Evolutionary conservation across 2,888 invertebrate species (phyloP).

Genomic region (Aromia moschata): DNA sequence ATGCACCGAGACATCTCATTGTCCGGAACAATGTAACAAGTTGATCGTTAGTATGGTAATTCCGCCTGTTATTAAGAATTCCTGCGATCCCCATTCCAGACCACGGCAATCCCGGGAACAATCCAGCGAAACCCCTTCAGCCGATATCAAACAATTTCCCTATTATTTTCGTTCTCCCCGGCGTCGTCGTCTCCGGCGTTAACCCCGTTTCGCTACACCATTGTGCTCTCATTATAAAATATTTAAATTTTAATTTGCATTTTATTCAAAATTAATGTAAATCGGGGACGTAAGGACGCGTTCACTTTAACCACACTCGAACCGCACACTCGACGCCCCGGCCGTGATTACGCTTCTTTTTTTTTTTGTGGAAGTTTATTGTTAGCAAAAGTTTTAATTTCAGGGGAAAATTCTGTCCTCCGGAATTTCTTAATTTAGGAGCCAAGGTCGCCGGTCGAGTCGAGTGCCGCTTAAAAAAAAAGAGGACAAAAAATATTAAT

Average conservation of each 20-base stretch:
- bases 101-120: not conserved
- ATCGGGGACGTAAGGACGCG: not conserved
- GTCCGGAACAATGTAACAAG: no score
- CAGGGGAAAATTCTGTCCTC: not conserved
- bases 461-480: no score
- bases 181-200: not conserved
- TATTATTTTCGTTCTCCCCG: conserved; percentile 5
- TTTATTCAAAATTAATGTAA: conserved; percentile 19
- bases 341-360: not conserved
- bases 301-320: conserved; percentile 5
- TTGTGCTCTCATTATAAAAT: conserved; percentile 7
- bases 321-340: not conserved
- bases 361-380: not conserved
- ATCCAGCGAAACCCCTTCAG: not conserved
- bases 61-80: not conserved
- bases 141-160: conserved; percentile 7
- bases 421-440: no score
- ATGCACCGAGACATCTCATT: no score
- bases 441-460: no score
- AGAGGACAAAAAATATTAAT: no score
- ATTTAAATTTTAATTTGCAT: conserved; percentile 21
- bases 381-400: not conserved
- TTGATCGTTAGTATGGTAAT: not conserved
- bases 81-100: not conserved
- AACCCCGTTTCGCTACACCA: conserved; percentile 3